Evolutionary conservation across 1,140 invertebrate genomes (phyloP).

Genomic region (Mya arenaria): DNA sequence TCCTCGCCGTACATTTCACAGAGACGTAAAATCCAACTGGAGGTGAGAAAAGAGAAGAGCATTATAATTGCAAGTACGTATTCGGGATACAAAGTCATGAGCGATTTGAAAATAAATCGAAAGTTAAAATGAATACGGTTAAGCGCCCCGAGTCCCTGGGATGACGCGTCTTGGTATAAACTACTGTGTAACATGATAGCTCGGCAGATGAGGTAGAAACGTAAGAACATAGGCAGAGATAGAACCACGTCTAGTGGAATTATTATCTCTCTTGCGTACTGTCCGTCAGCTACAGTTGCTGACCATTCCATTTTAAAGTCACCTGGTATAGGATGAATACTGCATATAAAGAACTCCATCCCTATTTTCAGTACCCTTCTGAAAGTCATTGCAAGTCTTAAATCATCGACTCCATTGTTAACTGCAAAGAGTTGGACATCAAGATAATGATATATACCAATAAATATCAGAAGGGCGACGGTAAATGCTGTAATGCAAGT

Average conservation of each 20-base stretch:
- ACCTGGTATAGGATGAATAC: conserved; percentile 79
- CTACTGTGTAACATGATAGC: conserved; percentile 78
- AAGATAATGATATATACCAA: conserved; percentile 74
- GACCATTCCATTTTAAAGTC: conserved; percentile 60
- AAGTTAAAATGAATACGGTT: conserved; percentile 80
- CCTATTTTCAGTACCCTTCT: conserved; percentile 65
- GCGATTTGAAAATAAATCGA: conserved; percentile 80
- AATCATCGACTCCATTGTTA: conserved; percentile 79
- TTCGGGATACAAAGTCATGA: conserved; percentile 80
- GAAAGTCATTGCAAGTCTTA: conserved; percentile 73
- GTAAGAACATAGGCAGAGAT: conserved; percentile 79
- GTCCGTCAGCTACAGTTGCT: conserved; percentile 59
- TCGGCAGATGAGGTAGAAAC: conserved; percentile 76
- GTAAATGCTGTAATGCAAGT: conserved; percentile 74
- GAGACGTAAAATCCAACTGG: conserved; percentile 77
- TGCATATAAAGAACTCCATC: conserved; percentile 76
- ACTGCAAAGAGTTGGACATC: conserved; percentile 76
- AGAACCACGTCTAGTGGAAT: conserved; percentile 76
- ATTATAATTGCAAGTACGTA: conserved; percentile 78
- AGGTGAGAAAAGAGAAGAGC: conserved; percentile 72
- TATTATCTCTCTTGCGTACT: conserved; percentile 27
- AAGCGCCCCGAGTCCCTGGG: conserved; percentile 79
- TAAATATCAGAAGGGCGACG: conserved; percentile 70
- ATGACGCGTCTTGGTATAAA: conserved; percentile 78
- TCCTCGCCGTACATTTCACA: conserved; percentile 75